Evolutionary conservation across 2,113 vertebrate genomes (phyloP), one percentile per base, ranked within the genome.

Genomic region (Trichomycterus rosablanca): DNA sequence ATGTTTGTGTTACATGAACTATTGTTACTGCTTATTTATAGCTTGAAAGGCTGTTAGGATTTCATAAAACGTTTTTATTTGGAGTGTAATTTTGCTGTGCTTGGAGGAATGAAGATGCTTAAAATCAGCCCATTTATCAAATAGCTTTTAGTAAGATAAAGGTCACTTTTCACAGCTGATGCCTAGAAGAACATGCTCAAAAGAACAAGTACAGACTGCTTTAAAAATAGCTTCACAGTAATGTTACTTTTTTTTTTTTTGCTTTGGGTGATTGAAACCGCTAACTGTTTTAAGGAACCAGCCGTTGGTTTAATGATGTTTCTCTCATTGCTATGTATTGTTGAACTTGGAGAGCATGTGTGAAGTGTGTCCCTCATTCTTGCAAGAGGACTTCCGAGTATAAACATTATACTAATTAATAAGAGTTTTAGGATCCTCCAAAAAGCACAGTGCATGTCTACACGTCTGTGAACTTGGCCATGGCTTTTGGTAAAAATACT

Each of bases 261-360:
- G 23, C 70, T 74, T 76, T 83, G 78, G n/a, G 76, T 35, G 6
- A 20, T 58, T 30, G 7, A 30, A 8, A 48, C n/a, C n/a, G 20
- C 28, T 58, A 30, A 18, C 46, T 14, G 24, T 40, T 72, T 72
- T 54, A 20, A 80, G 60, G 54, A 83, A 57, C 60, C 59, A 42
- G 70, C 28, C 7, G 75, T 70, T 74, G 62, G 74, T 67, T 74
- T 61, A 18, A 72, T 23, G 24, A 5, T 15, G 8, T 59, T 68
- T 58, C 76, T 73, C 68, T 84, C 78, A 79, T 78, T 80, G 83
- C 80, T 80, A 75, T 84, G 78, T 83, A 77, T 80, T 73, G 84
- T 84, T 79, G 40, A 66, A 74, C 68, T 78, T 70, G 59, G 75
- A 34, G 70, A 70, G 80, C 80, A 81, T 59, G 79, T 60, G 53